Base-by-base conservation (phyloP, 1,140 invertebrate genomes). In the Pogonomyrmex californicus region DNA sequence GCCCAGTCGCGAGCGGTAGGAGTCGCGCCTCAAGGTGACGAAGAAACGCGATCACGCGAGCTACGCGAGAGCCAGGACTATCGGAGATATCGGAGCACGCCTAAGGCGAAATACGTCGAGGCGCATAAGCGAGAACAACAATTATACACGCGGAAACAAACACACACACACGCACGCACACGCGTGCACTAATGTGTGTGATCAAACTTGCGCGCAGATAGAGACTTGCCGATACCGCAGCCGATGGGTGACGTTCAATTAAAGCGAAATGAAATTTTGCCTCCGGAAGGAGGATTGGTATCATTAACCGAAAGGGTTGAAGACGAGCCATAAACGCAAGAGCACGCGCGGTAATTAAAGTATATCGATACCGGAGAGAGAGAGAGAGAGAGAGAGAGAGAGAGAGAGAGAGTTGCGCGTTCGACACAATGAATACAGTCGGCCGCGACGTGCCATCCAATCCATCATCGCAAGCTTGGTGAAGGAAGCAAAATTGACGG, bases 241-340 rank as follows among this genome's bases (percentile, higher is more conserved):
- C n/a, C 54, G 68, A 83, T 83, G 75, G 91, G 86, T 86, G 90
- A 86, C 85, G 88, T 93, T 92, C 92, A 92, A 94, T 94, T 93
- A 94, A 92, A 93, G 90, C 91, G 91, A 93, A 93, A 94, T 94
- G 92, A 91, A 93, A 94, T 93, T 92, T 88, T 92, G 79, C 71
- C 36, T 85, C 33, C 60, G 47, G 75, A 23, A 9, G 65, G 30
- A 12, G 14, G n/a, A 38, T 14, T 5, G 76, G 38, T 49, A 77
- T 77, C 36, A 17, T 38, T 10, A 33, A 5, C 60, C 36, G 44
- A 41, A 17, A 6, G 23, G 44, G 44, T 47, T 10, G 54, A 60
- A 83, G 79, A 41, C 79, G 68, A 47, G 68, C 23, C 49, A 58
- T 82, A 71, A 82, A 71, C 49, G 78, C 79, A 38, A 73, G 33